These are phyloP conservation scores for Chaitophorus viminalis DNA, from an alignment of 2,888 invertebrate genomes.

Conservation along the genomic window DNA sequence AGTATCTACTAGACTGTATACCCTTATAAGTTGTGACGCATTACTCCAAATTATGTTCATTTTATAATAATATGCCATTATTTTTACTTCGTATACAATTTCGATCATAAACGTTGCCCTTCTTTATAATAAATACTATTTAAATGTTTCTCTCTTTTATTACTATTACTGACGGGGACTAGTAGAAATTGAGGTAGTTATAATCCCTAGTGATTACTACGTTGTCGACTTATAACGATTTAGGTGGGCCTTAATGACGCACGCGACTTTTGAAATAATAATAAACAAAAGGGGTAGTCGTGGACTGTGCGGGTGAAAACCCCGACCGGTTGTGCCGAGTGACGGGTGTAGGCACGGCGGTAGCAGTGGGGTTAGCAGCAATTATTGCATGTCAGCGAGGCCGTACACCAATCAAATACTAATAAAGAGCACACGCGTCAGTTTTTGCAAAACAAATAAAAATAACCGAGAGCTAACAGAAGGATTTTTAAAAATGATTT, in stretches of 20 bases:
- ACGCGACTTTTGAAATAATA: conserved; percentile 62
- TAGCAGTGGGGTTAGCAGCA: conserved; percentile 50
- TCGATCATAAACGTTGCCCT: background rate
- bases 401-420: conserved; percentile 60
- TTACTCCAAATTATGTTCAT: background rate
- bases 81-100: background rate
- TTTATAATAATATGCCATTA: background rate
- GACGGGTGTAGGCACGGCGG: conserved; percentile 1
- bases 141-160: conserved; percentile 42
- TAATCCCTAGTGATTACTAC: conserved; percentile 61
- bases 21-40: background rate
- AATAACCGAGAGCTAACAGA: conserved; percentile 43
- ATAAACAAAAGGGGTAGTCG: conserved; percentile 60
- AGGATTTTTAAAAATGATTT: conserved; percentile 55
- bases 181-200: conserved; percentile 61
- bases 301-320: conserved; percentile 24
- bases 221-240: conserved; percentile 62
- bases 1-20: background rate
- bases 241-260: conserved; percentile 61
- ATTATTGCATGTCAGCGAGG: conserved; percentile 60
- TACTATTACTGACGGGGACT: conserved; percentile 43
- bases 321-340: conserved; percentile 36
- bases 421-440: conserved; percentile 59
- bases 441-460: conserved; percentile 59
- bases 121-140: conserved; percentile 36